Conservation (phyloP, 2,797 vertebrate species). For the Semaprochilodus insignis region DNA sequence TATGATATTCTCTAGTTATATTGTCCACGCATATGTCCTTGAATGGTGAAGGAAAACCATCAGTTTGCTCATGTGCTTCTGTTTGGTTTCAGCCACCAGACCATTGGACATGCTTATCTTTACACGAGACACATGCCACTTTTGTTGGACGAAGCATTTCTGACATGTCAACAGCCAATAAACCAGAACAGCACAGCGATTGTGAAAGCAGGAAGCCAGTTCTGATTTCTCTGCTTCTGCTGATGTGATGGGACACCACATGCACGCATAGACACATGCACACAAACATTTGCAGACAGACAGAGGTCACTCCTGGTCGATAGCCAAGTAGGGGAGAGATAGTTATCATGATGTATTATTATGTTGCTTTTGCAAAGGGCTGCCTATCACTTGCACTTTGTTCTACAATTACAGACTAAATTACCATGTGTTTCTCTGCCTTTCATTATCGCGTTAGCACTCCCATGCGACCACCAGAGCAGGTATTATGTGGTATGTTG, state of each 20-base stretch:
- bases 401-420: neutral
- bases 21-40: no score
- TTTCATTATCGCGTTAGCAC: no score
- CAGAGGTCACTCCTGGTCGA: neutral
- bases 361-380: neutral
- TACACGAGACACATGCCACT: neutral
- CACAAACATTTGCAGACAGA: neutral
- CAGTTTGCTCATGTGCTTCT: neutral
- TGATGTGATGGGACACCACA: neutral
- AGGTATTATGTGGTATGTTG: no score
- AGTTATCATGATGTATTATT: no score
- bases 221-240: conserved; percentile 12
- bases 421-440: no score
- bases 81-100: neutral
- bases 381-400: neutral
- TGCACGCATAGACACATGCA: neutral
- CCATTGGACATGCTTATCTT: neutral
- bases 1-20: no score
- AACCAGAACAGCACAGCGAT: neutral
- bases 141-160: neutral
- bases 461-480: no score
- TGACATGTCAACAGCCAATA: neutral
- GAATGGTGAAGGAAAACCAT: neutral
- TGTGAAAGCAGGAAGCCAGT: conserved; percentile 11
- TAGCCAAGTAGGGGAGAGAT: neutral